These are phyloP conservation scores for Pteromalus puparum DNA, from an alignment of 1,140 invertebrate genomes.

Conservation along the genomic window DNA sequence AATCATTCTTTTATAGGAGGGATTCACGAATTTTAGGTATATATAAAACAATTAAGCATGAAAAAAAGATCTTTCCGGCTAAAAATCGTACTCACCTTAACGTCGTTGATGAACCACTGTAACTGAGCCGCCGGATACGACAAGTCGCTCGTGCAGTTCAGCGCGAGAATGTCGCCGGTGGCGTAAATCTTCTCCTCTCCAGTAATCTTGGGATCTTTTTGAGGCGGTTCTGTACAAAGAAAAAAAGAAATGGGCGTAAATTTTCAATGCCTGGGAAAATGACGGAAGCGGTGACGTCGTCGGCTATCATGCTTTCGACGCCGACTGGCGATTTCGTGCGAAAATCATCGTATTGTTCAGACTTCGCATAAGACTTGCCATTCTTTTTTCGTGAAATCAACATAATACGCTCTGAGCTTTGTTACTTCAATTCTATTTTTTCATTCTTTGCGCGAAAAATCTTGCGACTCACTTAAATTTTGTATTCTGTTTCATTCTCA, in stretches of 20 bases:
- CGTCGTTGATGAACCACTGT: slow-evolving; percentile 89
- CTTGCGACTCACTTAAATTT: not conserved
- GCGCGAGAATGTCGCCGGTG: slow-evolving; percentile 85
- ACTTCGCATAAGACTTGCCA: not conserved
- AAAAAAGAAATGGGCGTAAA: slow-evolving; percentile 45
- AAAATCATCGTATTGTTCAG: not conserved
- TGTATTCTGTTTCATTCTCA: not conserved
- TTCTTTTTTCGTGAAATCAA: not conserved
- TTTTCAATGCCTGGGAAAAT: slow-evolving; percentile 43
- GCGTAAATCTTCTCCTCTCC: slow-evolving; percentile 87
- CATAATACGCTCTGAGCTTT: not conserved
- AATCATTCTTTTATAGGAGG: too few species aligned
- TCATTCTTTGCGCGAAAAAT: too few species aligned
- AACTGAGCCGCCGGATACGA: slow-evolving; percentile 86
- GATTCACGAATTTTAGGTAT: too few species aligned
- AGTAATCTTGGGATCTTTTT: slow-evolving; percentile 86
- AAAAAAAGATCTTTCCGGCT: too few species aligned
- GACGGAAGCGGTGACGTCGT: slow-evolving; percentile 32
- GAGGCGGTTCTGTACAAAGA: slow-evolving; percentile 81
- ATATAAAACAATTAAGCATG: too few species aligned
- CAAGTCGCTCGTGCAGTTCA: slow-evolving; percentile 90
- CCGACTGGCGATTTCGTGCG: not conserved
- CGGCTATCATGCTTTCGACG: not conserved
- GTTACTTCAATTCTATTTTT: not conserved
- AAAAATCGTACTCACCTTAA: slow-evolving; percentile 78